phyloP scores from a whole-genome alignment of 2,113 vertebrate genomes.

The Cebidichthys violaceus region DNA sequence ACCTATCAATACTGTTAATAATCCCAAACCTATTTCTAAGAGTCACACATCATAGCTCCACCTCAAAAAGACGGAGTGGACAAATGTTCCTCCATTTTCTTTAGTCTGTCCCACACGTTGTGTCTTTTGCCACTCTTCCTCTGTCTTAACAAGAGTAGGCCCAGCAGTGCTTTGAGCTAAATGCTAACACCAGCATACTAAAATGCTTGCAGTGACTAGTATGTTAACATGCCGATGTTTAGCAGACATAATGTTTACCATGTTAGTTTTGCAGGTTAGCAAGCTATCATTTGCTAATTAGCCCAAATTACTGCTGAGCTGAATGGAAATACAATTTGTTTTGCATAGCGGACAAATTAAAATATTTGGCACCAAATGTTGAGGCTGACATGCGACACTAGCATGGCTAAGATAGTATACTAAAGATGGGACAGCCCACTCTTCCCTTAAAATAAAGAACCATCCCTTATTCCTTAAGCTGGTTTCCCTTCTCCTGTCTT shows the following conservation, averaged over 20 bases:
- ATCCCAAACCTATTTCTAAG: not conserved
- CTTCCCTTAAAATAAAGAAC: not conserved
- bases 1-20: not conserved
- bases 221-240: not conserved
- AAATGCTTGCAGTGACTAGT: not conserved
- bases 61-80: not conserved
- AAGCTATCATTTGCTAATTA: no score
- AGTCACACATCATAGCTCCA: not conserved
- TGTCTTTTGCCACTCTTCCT: not conserved
- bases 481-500: slow-evolving; percentile 16
- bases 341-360: no score
- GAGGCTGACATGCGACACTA: not conserved
- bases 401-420: not conserved
- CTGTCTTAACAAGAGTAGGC: not conserved
- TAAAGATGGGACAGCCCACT: not conserved
- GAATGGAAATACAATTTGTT: no score
- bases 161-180: not conserved
- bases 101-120: not conserved
- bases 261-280: no score
- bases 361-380: no score
- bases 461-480: not conserved
- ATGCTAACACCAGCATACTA: not conserved
- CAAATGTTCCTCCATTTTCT: not conserved
- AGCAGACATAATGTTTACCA: not conserved
- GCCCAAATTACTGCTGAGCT: no score